These are phyloP conservation scores for Anabas testudineus DNA, from an alignment of 2,797 vertebrate genomes.

Conservation along the genomic window DNA sequence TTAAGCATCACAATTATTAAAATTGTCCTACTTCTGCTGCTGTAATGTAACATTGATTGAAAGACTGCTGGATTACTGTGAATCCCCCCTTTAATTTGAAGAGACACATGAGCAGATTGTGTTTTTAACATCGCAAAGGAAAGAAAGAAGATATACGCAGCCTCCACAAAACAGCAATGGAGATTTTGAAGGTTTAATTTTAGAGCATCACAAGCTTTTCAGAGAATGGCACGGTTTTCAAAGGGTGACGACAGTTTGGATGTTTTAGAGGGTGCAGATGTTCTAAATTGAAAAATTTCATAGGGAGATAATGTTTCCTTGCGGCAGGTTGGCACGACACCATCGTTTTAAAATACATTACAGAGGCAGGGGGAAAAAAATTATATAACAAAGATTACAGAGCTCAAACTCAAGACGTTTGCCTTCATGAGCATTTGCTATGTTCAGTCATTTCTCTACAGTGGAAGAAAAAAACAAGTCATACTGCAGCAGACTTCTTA, in stretches of 20 bases:
- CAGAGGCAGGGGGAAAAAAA: not conserved
- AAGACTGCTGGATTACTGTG: not conserved
- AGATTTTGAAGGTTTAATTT: conserved; percentile 2
- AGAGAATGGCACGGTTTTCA: conserved; percentile 16
- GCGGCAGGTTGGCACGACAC: conserved; percentile 8
- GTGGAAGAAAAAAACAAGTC: not conserved
- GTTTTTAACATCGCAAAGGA: not conserved
- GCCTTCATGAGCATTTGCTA: not conserved
- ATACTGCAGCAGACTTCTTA: not conserved
- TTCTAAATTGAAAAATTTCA: conserved; percentile 40
- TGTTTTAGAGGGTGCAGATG: conserved; percentile 26
- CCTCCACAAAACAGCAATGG: not conserved
- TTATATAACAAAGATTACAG: not conserved
- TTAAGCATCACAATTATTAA: conserved; percentile 1
- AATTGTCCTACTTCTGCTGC: not conserved
- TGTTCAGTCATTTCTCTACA: not conserved
- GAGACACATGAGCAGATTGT: not conserved
- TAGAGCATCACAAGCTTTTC: conserved; percentile 12
- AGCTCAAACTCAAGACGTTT: not conserved
- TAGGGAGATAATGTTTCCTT: conserved; percentile 33
- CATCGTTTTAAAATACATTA: conserved; percentile 21
- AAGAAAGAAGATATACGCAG: not conserved
- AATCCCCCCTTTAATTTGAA: not conserved
- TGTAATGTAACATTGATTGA: not conserved
- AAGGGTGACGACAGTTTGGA: conserved; percentile 21